Conservation (phyloP, 2,888 invertebrate genomes). For the Lacanobia oleracea region DNA sequence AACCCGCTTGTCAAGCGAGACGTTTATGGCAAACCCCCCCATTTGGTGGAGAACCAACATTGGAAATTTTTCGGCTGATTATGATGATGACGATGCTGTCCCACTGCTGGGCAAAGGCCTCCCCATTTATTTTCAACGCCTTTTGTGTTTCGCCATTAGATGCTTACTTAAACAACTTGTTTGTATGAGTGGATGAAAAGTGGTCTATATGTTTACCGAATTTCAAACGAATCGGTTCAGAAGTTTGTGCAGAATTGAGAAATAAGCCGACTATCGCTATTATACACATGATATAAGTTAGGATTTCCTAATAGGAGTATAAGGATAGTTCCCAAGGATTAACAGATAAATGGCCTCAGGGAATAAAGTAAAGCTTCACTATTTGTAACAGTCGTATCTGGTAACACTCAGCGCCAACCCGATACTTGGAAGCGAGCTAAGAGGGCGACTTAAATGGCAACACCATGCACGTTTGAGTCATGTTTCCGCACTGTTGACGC, state of each 20-base stretch:
- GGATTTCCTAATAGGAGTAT: not conserved
- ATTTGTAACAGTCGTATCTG: slow-evolving; percentile 16
- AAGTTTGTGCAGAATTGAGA: not conserved
- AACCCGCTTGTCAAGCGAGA: too few relatives aligned
- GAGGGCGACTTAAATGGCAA: slow-evolving; percentile 28
- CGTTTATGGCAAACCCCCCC: too few relatives aligned
- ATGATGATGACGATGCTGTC: too few relatives aligned
- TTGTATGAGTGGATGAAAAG: too few relatives aligned
- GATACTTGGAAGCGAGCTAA: slow-evolving; percentile 15
- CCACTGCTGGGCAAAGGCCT: too few relatives aligned
- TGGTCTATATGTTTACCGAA: too few relatives aligned
- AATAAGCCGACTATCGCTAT: not conserved
- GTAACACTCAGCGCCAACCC: slow-evolving; percentile 2
- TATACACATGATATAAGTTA: not conserved
- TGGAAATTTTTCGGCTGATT: too few relatives aligned
- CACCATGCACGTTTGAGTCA: slow-evolving; percentile 33
- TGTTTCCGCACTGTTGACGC: slow-evolving; percentile 33
- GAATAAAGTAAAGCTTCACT: not conserved
- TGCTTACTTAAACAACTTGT: too few relatives aligned
- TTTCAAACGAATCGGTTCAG: not conserved
- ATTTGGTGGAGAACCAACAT: too few relatives aligned
- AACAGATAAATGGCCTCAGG: not conserved
- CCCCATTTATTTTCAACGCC: too few relatives aligned
- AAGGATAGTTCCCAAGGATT: not conserved
- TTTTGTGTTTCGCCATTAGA: too few relatives aligned